Base-by-base conservation (phyloP, 2,113 vertebrate genomes). In the Dicentrarchus labrax region DNA sequence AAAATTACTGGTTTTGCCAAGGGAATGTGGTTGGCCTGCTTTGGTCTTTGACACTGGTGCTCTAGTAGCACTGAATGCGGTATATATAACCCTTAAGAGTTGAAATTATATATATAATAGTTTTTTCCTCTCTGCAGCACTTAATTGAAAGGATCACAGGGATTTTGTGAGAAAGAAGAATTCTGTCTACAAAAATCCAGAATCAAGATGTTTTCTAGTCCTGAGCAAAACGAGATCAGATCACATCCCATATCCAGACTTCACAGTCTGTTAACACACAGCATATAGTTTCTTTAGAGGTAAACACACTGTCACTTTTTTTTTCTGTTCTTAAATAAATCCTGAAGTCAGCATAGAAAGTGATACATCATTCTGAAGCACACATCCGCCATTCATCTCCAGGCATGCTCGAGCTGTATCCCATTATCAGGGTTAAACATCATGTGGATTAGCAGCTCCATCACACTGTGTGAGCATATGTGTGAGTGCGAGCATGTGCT, bases 371-470 rank as follows among this genome's bases (percentile, higher is more conserved):
- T 57, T 59, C 41, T 83, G 30, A 81, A 73, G 47, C 43, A 74
- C 9, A 76, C 50, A 41, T 73, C 45, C 16, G 12, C 17, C 39
- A 53, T 69, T 41, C 22, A 22, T 74, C 56, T 83, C 10, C 43
- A 17, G 59, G 80, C 76, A 24, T 19, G 22, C 68, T 61, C 51
- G 17, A 45, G 64, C 56, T 57, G 24, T 39, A 48, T 86, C 75
- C 59, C 56, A 71, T 84, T 77, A 80, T 80, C 68, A 68, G 71
- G 61, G 82, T 76, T 83, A 76, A 89, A 62, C 68, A 72, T 76
- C 57, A 21, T 62, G 54, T 72, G 83, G 59, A 85, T 86, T 59
- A 75, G 81, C 24, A 80, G 69, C 68, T 80, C 61, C 21, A 43
- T 83, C 67, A 64, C 64, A 68, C 68, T 76, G 30, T 72, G 17